phyloP scores from a whole-genome alignment of 1,140 invertebrate genomes.

The Eufriesea mexicana region DNA sequence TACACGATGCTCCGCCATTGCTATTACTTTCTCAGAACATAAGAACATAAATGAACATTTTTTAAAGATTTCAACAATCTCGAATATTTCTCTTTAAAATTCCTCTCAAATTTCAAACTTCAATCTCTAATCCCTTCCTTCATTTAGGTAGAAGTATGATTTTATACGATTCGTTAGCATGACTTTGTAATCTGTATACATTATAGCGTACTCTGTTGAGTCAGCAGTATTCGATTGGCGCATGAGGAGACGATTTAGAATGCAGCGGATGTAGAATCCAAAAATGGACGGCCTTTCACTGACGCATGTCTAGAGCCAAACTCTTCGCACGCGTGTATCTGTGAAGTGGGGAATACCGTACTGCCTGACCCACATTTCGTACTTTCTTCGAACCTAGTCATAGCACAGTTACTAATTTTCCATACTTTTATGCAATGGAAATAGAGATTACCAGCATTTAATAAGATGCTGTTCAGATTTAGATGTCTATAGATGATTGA shows the following conservation, averaged over 20 bases:
- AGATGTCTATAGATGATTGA: not conserved
- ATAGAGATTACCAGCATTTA: too few relatives aligned
- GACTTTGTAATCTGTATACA: not conserved
- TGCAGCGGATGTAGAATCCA: constrained; percentile 25
- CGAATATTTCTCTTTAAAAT: too few relatives aligned
- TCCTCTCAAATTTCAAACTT: too few relatives aligned
- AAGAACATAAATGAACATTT: too few relatives aligned
- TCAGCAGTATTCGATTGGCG: not conserved
- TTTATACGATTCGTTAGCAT: too few relatives aligned
- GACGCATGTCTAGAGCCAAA: constrained; percentile 45
- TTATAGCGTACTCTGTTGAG: not conserved
- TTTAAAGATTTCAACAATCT: too few relatives aligned
- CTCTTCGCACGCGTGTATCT: not conserved
- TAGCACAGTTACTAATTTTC: not conserved
- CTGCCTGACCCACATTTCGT: constrained; percentile 13
- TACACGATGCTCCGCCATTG: too few relatives aligned
- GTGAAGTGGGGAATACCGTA: constrained; percentile 36
- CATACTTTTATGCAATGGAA: not conserved
- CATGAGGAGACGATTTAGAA: constrained; percentile 11
- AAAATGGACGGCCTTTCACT: constrained; percentile 53
- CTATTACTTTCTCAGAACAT: too few relatives aligned
- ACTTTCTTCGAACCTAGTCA: not conserved
- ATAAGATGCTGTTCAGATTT: not conserved
- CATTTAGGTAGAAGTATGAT: too few relatives aligned
- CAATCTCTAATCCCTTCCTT: too few relatives aligned